phyloP scores from a whole-genome alignment of 2,888 invertebrate genomes.

The Erebia palarica region DNA sequence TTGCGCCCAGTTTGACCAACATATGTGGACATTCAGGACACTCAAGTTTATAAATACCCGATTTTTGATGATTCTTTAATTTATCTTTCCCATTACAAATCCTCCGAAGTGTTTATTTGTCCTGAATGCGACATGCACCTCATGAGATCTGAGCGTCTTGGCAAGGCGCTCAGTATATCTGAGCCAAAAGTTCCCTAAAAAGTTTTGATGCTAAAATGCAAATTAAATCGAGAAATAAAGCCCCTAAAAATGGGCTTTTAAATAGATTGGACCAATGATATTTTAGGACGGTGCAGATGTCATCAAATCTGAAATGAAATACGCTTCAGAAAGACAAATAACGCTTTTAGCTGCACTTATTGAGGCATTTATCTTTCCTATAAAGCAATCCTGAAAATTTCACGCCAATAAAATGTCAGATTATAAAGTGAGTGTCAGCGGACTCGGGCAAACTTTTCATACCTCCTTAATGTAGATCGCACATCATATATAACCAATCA shows the following conservation, averaged over 20 bases:
- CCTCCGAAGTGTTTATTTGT: too few relatives aligned
- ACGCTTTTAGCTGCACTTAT: conserved; percentile 23
- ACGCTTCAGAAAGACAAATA: conserved; percentile 25
- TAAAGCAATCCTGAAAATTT: conserved; percentile 22
- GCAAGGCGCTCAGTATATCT: too few relatives aligned
- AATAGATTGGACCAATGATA: conserved; percentile 1
- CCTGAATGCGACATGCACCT: too few relatives aligned
- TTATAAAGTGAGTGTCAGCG: conserved; percentile 17
- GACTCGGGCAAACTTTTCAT: conserved; percentile 8
- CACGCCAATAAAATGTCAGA: conserved; percentile 24
- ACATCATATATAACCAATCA: background rate
- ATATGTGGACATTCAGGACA: too few relatives aligned
- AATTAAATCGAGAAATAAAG: background rate
- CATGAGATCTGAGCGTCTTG: too few relatives aligned
- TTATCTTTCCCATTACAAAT: too few relatives aligned
- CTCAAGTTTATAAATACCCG: too few relatives aligned
- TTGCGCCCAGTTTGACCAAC: too few relatives aligned
- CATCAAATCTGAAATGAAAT: conserved; percentile 15
- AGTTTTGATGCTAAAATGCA: background rate
- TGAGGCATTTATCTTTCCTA: conserved; percentile 23
- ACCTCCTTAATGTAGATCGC: background rate
- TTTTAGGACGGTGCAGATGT: conserved; percentile 4
- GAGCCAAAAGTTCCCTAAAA: too few relatives aligned
- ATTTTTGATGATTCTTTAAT: too few relatives aligned
- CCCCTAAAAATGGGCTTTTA: background rate